Conservation (phyloP, 37 sponge, comb jelly and placozoan species). For the Chondrosia reniformis region DNA sequence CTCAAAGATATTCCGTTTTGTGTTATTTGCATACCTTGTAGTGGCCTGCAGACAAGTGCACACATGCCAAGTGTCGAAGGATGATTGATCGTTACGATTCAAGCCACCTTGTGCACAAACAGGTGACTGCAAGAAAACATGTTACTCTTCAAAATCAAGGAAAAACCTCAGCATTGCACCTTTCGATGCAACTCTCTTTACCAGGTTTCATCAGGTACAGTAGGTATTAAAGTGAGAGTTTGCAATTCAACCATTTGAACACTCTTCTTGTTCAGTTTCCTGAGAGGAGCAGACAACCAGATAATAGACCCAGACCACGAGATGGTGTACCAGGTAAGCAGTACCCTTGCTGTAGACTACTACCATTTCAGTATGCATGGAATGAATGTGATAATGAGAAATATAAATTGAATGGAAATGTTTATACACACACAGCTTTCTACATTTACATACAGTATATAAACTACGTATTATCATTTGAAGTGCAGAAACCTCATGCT, state of each 20-base stretch:
- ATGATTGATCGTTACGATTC: constrained; percentile 54
- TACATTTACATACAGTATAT: background rate
- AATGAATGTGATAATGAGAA: no score
- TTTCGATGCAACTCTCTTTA: constrained; percentile 41
- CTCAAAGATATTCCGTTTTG: background rate
- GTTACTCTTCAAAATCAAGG: no score
- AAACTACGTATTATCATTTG: no score
- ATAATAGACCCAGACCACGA: constrained; percentile 51
- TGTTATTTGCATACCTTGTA: background rate
- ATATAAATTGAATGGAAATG: background rate
- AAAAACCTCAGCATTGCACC: background rate
- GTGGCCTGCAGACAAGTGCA: constrained; percentile 47
- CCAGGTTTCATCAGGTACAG: constrained; percentile 72
- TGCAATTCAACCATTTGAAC: background rate
- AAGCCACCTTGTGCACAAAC: constrained; percentile 62
- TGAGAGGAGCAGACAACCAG: constrained; percentile 61
- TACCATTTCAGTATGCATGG: no score
- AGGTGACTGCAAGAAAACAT: constrained; percentile 19
- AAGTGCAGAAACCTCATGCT: no score
- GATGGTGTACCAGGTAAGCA: constrained; percentile 58
- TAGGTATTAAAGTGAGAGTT: background rate
- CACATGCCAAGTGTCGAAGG: background rate
- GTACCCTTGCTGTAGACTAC: no score
- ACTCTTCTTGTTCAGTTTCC: constrained; percentile 38
- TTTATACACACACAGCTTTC: background rate